Conservation (phyloP, 2,113 vertebrate genomes). For the Myrmecobius fasciatus region DNA sequence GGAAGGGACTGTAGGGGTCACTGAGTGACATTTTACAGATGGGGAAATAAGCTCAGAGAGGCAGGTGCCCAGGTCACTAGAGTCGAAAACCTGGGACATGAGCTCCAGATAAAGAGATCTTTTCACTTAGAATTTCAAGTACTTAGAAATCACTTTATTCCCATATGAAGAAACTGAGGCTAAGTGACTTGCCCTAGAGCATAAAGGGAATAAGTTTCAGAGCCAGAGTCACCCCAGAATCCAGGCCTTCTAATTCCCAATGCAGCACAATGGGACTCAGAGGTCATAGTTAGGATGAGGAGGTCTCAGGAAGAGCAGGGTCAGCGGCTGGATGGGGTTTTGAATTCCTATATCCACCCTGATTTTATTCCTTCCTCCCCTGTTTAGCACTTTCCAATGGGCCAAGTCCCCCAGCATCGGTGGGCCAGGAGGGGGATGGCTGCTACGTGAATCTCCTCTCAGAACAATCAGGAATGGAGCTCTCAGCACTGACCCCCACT, state of each 20-base stretch:
- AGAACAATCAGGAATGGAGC: constrained; percentile 87
- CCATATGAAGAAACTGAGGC: background rate
- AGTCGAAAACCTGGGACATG: background rate
- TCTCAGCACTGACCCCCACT: constrained; percentile 84
- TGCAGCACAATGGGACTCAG: background rate
- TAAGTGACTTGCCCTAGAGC: background rate
- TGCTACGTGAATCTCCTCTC: constrained; percentile 91
- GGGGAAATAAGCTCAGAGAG: too few species aligned
- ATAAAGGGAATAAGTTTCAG: background rate
- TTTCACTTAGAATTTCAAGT: too few species aligned
- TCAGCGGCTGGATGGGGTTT: background rate
- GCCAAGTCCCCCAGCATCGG: constrained; percentile 21
- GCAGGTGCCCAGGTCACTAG: too few species aligned
- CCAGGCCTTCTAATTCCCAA: background rate
- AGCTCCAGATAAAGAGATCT: too few species aligned
- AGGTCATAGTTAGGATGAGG: background rate
- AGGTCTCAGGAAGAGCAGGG: too few species aligned
- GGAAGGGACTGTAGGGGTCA: too few species aligned
- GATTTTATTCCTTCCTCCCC: background rate
- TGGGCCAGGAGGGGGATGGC: constrained; percentile 89
- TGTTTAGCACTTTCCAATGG: background rate
- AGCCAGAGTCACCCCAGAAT: background rate
- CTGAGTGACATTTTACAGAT: too few species aligned
- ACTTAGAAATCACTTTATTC: background rate
- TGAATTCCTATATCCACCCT: background rate